Percentiles rank a stretch among this genome's conserved stretches.
These are phyloP conservation scores for Dicrurus megarhynchus DNA, from an alignment of 2,113 vertebrate genomes.

Conservation along the genomic window DNA sequence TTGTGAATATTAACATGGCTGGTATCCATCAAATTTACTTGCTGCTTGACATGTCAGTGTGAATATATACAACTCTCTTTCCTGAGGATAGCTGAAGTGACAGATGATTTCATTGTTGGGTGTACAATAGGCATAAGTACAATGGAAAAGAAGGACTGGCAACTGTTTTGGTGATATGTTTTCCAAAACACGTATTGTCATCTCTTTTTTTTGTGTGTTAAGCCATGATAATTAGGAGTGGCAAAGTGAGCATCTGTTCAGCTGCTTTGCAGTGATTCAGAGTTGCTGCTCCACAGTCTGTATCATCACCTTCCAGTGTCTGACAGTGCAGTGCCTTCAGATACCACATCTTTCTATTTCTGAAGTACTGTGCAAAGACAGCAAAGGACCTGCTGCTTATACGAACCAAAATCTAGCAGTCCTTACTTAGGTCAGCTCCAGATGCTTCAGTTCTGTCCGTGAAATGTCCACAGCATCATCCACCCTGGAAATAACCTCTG, in stretches of 20 bases:
- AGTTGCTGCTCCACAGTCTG: neutral
- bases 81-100: slow-evolving; percentile 21
- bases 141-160: slow-evolving; percentile 11
- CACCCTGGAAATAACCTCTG: neutral
- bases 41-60: neutral
- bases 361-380: neutral
- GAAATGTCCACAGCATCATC: neutral
- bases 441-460: neutral
- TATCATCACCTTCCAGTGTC: neutral
- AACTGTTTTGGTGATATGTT: slow-evolving; percentile 18
- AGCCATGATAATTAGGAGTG: slow-evolving; percentile 15
- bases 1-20: neutral
- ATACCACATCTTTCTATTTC: neutral
- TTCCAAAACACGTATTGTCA: slow-evolving; percentile 13
- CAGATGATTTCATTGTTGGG: slow-evolving; percentile 39
- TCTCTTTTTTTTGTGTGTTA: neutral
- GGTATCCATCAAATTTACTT: slow-evolving; percentile 11
- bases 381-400: neutral
- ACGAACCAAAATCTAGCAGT: neutral
- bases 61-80: slow-evolving; percentile 23
- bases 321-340: neutral
- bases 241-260: neutral
- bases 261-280: neutral
- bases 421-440: neutral
- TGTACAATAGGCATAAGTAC: slow-evolving; percentile 27